Conservation (phyloP, 2,888 invertebrate genomes). For the Tenthredo distinguenda region DNA sequence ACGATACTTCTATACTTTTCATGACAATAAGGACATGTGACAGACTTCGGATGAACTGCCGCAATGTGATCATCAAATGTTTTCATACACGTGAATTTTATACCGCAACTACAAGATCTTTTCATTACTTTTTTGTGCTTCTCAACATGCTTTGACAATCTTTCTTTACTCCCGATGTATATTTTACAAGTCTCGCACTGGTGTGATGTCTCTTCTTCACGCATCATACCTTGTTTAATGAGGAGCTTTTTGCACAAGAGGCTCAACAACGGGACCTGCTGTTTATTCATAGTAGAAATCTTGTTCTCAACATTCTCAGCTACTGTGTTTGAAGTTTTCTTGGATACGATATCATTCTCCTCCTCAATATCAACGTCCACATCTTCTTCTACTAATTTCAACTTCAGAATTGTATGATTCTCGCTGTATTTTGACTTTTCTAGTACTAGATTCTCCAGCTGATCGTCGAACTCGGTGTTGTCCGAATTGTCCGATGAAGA, state of each 20-base stretch:
- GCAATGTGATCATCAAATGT: slow-evolving; percentile 60
- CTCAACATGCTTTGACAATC: slow-evolving; percentile 53
- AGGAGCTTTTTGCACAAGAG: slow-evolving; percentile 30
- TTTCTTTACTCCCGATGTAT: slow-evolving; percentile 55
- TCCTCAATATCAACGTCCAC: slow-evolving; percentile 68
- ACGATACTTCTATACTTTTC: slow-evolving; percentile 58
- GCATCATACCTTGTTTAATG: slow-evolving; percentile 2
- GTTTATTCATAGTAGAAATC: neutral
- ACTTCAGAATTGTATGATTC: slow-evolving; percentile 65
- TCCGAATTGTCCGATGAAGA: slow-evolving; percentile 46
- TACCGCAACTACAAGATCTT: slow-evolving; percentile 62
- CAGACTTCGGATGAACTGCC: neutral
- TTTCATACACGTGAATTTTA: slow-evolving; percentile 59
- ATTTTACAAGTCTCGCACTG: slow-evolving; percentile 55
- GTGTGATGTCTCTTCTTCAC: slow-evolving; percentile 31
- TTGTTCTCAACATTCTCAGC: neutral
- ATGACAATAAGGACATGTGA: slow-evolving; percentile 62
- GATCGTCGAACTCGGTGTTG: slow-evolving; percentile 16
- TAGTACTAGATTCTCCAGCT: slow-evolving; percentile 39
- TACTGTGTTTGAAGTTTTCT: neutral
- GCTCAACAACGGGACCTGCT: slow-evolving; percentile 1
- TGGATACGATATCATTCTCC: neutral
- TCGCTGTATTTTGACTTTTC: slow-evolving; percentile 63
- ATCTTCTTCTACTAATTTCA: slow-evolving; percentile 60
- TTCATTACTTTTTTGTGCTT: slow-evolving; percentile 50